phyloP scores from a whole-genome alignment of 1,140 invertebrate species.

The Agrilus planipennis region DNA sequence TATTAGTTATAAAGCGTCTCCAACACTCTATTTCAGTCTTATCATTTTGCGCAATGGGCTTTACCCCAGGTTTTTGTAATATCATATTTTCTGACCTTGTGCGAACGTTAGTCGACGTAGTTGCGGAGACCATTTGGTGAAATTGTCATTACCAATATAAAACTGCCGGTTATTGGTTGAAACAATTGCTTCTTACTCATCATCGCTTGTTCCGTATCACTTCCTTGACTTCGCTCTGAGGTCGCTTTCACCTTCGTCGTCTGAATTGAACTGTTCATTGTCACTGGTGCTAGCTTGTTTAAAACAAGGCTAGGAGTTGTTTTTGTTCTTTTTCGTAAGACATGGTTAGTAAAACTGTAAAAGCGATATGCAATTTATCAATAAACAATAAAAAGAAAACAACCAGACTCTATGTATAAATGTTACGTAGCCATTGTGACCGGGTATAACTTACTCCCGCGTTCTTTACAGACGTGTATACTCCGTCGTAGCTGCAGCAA shows the following conservation, averaged over 20 bases:
- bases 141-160: constrained; percentile 6
- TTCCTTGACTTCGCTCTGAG: neutral
- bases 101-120: constrained; percentile 3
- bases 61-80: neutral
- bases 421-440: too few species aligned
- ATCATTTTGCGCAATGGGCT: neutral
- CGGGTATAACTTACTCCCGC: too few species aligned
- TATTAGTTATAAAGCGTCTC: neutral
- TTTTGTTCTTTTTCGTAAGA: neutral
- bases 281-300: neutral
- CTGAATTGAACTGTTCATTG: neutral
- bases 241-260: neutral
- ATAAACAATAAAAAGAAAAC: too few species aligned
- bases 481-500: too few species aligned
- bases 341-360: too few species aligned
- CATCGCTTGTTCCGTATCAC: constrained; percentile 2
- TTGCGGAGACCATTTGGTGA: constrained; percentile 5
- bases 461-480: too few species aligned
- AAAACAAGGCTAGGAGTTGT: neutral
- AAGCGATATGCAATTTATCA: too few species aligned
- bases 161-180: constrained; percentile 5
- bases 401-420: too few species aligned
- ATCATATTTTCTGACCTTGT: constrained; percentile 1
- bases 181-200: constrained; percentile 6
- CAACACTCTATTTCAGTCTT: neutral